Base-by-base conservation (phyloP, 2,888 invertebrate species). In the Oasisia sp. region DNA sequence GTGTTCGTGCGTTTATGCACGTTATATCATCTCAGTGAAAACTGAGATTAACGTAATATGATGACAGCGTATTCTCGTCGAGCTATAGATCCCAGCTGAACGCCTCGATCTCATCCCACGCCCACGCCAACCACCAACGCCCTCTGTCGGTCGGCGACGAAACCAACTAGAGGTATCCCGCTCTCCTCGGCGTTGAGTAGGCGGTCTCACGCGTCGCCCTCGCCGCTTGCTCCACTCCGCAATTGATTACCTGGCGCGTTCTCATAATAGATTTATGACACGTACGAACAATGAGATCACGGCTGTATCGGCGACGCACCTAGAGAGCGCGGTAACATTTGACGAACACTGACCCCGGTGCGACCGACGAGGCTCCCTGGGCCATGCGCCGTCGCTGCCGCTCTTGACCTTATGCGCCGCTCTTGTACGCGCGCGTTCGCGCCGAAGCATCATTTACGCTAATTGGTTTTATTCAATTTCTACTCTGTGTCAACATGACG, bases 261-360 rank as follows among this genome's bases (percentile, higher is more conserved):
- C 74, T 74, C 74, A 74, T 74, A 74, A 74, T 74, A 74, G 74
- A 74, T 74, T 74, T 74, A 74, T 74, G 74, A 74, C 74, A 74
- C 74, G 74, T n/a, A 74, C n/a, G 74, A 74, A 74, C 74, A 74
- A 74, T 74, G 74, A 74, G 27, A 74, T 74, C 74, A 74, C 74
- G 19, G 27, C 19, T 19, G 74, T 74, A 74, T 74, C n/a, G 27
- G 19, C 74, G n/a, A 74, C 74, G 74, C 74, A 74, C 74, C 27
- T 5, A 74, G 19, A 74, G 19, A 74, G 74, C 74, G 74, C 74
- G 19, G 74, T 74, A 74, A 74, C 27, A 74, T 74, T 74, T 74
- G 74, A 74, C 74, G 74, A 74, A 74, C 74, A 74, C 27, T 74
- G 74, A 74, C 56, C 11, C 19, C 56, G 19, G 11, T 19, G 14